Evolutionary conservation across 2,888 invertebrate species (phyloP).

Genomic region (Troides helena): DNA sequence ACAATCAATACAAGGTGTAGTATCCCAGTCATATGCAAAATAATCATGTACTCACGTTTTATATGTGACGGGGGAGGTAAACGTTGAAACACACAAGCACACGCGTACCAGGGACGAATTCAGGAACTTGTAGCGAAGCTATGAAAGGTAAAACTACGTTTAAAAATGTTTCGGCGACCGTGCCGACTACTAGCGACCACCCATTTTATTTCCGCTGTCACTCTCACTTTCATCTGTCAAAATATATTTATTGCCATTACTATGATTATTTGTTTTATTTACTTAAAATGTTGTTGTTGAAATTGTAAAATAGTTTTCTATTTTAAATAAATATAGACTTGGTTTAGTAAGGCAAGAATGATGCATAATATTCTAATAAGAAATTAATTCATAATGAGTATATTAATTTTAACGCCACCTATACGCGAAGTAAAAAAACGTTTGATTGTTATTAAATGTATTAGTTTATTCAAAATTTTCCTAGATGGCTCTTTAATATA

Average conservation of each 20-base stretch:
- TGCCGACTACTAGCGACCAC: slow-evolving; percentile 49
- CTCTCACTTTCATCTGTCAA: slow-evolving; percentile 28
- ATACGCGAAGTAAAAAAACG: neutral
- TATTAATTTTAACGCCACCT: slow-evolving; percentile 22
- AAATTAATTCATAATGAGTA: neutral
- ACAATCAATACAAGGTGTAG: slow-evolving; percentile 66
- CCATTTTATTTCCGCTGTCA: slow-evolving; percentile 62
- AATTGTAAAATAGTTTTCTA: neutral
- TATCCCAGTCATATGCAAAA: slow-evolving; percentile 42
- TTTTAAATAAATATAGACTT: neutral
- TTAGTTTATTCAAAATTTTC: neutral
- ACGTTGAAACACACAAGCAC: slow-evolving; percentile 38
- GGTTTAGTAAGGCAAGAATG: neutral
- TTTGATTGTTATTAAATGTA: neutral
- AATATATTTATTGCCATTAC: slow-evolving; percentile 38
- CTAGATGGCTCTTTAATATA: slow-evolving; percentile 9
- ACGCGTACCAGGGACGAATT: slow-evolving; percentile 39
- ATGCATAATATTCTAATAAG: neutral
- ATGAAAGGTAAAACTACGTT: slow-evolving; percentile 45
- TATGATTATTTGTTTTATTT: neutral
- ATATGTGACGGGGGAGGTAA: slow-evolving; percentile 45
- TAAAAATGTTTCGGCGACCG: slow-evolving; percentile 47
- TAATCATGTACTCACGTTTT: slow-evolving; percentile 53
- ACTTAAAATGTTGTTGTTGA: neutral
- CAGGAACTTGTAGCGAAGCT: slow-evolving; percentile 17